Conservation (phyloP, 2,888 invertebrate species). For the Drosophila fulvimacula region DNA sequence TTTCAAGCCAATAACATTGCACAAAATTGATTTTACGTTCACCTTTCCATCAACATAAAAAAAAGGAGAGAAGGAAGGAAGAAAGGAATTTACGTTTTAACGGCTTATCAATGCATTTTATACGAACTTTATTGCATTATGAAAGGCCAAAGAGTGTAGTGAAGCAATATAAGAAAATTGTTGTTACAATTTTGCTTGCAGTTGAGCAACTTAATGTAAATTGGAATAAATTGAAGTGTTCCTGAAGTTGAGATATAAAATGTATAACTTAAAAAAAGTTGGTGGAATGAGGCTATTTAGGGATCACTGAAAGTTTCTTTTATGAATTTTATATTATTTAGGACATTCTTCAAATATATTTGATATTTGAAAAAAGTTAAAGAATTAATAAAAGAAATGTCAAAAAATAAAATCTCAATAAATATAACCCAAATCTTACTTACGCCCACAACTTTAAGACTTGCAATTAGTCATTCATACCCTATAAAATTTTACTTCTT, state of each 20-base stretch:
- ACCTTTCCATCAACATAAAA: slow-evolving; percentile 55
- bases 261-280: neutral
- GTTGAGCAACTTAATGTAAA: neutral
- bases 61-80: slow-evolving; percentile 6
- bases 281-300: neutral
- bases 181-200: neutral
- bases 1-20: slow-evolving; percentile 36
- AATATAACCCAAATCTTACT: too few relatives aligned
- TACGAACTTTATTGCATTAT: slow-evolving; percentile 36
- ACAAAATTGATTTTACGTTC: slow-evolving; percentile 68
- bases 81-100: slow-evolving; percentile 29
- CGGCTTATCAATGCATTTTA: slow-evolving; percentile 37
- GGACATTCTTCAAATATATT: neutral
- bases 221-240: neutral
- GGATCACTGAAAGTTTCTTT: neutral
- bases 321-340: neutral
- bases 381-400: too few relatives aligned
- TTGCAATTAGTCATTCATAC: neutral
- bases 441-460: neutral
- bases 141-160: slow-evolving; percentile 9
- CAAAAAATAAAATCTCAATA: too few relatives aligned
- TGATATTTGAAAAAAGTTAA: neutral
- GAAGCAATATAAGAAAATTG: neutral
- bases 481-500: neutral
- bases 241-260: neutral